Evolutionary conservation across 2,113 vertebrate species (phyloP), one percentile per base, ranked within the genome.

Genomic region (Callaeas wilsoni): DNA sequence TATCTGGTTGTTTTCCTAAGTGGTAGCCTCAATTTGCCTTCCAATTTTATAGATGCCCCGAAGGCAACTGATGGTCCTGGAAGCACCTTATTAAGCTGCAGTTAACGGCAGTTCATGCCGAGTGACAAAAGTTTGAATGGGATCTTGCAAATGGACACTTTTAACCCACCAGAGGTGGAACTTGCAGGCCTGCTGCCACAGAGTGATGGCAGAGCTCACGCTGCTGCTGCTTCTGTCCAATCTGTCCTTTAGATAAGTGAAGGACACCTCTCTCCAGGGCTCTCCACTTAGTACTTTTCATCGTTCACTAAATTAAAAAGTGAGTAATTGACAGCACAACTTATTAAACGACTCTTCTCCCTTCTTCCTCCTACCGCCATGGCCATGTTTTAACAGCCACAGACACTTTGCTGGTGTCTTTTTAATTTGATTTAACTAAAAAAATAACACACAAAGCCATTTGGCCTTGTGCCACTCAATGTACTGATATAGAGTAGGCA

Each of bases 341-440:
- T 88, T 95, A 86, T 84, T 92, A 93, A 94, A 95, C 81, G 37
- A 91, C 16, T 37, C 47, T 32, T 79, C 86, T 91, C 18, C 57
- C 62, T 81, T 86, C 76, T 89, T 67, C 46, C n/a, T 64, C 49
- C 62, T 82, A 71, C 64, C 27, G 30, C 57, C 82, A 78, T 42
- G 55, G 81, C 57, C 86, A 80, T 89, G 94, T 88, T 94, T 97
- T 93, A 95, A 95, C 75, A 90, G 82, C 67, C 59, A 75, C 56
- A 83, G 93, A 94, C 92, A 94, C 85, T 92, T 96, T 89, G 52
- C 89, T 88, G 87, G 94, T 96, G 92, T 96, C 96, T 96, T 97
- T 95, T 97, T 96, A 96, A 97, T 97, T 95, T 97, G 95, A 97
- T 97, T 96, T 97, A 96, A 95, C 95, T 96, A 89, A 90, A 97